Conservation (phyloP, 2,797 vertebrate genomes). For the Sitta carolinensis region DNA sequence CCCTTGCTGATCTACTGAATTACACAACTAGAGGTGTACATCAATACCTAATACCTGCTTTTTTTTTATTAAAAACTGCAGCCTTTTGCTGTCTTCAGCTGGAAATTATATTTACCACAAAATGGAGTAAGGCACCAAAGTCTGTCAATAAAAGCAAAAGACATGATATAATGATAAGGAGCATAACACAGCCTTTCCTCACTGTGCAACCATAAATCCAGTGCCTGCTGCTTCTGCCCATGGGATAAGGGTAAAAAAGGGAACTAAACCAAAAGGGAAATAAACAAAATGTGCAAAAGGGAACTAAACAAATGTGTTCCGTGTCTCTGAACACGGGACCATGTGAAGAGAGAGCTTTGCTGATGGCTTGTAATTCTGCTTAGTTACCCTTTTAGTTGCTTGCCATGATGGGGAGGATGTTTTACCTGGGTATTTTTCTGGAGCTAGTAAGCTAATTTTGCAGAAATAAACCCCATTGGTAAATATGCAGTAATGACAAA, state of each 20-base stretch:
- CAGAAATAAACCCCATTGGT: fast-evolving
- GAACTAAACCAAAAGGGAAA: neutral
- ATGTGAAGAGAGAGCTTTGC: neutral
- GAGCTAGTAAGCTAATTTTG: neutral
- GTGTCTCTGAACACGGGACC: neutral
- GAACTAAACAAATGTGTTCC: neutral
- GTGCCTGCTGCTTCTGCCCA: neutral
- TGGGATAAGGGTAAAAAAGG: neutral
- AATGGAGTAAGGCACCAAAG: neutral
- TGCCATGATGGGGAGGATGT: neutral
- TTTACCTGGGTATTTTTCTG: neutral
- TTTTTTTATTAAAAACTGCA: neutral
- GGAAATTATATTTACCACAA: neutral
- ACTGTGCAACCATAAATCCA: neutral
- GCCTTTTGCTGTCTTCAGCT: neutral
- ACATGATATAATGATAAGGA: no score
- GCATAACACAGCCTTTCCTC: neutral
- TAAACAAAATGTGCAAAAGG: neutral
- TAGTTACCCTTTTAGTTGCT: neutral
- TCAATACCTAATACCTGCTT: neutral
- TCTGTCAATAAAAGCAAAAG: neutral
- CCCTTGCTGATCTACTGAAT: neutral
- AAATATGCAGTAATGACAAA: no score
- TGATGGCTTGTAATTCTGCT: neutral
- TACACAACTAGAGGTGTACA: neutral